Conservation (phyloP, 2,797 vertebrate species). For the Pseudomugil gertrudae region DNA sequence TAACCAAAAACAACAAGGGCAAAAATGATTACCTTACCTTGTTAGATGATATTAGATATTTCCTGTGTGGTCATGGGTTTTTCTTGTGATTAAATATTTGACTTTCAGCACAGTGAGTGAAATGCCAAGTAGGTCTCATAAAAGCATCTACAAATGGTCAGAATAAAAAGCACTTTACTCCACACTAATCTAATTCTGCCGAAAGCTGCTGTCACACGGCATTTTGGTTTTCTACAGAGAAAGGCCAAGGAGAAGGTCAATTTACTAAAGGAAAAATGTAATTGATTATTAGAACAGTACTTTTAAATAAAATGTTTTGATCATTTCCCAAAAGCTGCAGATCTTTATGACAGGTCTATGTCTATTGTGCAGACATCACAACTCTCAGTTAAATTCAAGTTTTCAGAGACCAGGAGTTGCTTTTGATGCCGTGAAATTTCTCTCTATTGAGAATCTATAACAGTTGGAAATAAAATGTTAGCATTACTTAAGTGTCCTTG, state of each 20-base stretch:
- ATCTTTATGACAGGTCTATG: constrained; percentile 10
- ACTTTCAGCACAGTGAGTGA: constrained; percentile 32
- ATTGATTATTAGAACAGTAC: constrained; percentile 62
- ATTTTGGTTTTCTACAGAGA: constrained; percentile 53
- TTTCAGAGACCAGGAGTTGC: neutral
- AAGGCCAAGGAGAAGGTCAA: constrained; percentile 66
- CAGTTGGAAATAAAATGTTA: neutral
- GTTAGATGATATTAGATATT: constrained; percentile 8
- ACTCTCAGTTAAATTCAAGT: neutral
- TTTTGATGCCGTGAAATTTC: neutral
- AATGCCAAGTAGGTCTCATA: constrained; percentile 55
- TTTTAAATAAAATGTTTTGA: constrained; percentile 44
- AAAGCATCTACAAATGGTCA: constrained; percentile 44
- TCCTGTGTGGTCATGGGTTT: constrained; percentile 4
- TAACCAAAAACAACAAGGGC: too few relatives aligned
- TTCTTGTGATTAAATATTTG: constrained; percentile 43
- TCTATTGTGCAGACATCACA: constrained; percentile 8
- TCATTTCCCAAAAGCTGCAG: constrained; percentile 13
- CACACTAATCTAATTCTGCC: constrained; percentile 60
- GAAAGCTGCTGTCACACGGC: constrained; percentile 57
- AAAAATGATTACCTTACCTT: neutral
- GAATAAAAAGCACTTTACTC: constrained; percentile 52
- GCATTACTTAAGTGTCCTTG: neutral
- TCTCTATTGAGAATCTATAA: neutral
- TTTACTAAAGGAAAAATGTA: constrained; percentile 40